phyloP scores from a whole-genome alignment of 2,797 vertebrate genomes.

The Triplophysa bombifrons region DNA sequence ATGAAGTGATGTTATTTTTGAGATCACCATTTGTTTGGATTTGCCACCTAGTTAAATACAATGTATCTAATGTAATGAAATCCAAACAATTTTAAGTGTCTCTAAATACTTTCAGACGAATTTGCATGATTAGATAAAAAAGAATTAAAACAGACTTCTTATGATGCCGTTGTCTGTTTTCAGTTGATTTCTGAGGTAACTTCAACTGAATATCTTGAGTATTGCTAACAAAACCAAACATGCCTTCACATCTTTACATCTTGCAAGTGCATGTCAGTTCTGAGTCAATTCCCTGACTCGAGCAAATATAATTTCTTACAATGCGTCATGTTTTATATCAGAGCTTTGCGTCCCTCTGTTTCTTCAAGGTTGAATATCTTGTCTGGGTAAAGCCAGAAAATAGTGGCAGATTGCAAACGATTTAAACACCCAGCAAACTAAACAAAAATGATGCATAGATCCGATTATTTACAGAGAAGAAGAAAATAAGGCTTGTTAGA shows the following conservation, averaged over 20 bases:
- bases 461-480: neutral
- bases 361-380: conserved; percentile 34
- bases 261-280: conserved; percentile 18
- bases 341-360: conserved; percentile 50
- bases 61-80: too few species aligned
- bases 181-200: neutral
- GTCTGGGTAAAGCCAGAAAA: conserved; percentile 31
- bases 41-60: too few species aligned
- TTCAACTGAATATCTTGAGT: neutral
- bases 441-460: conserved; percentile 1
- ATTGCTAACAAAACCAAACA: conserved; percentile 16
- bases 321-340: conserved; percentile 45
- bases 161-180: neutral
- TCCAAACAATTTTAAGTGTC: too few species aligned
- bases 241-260: neutral
- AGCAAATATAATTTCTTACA: conserved; percentile 59
- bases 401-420: neutral
- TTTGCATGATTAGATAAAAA: neutral
- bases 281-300: conserved; percentile 34
- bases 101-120: neutral
- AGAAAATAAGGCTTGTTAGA: conserved; percentile 6
- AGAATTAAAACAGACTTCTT: too few species aligned
- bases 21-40: too few species aligned
- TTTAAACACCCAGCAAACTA: neutral
- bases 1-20: too few species aligned